Evolutionary conservation across 2,113 vertebrate genomes (phyloP).

Genomic region (Stegastes partitus): DNA sequence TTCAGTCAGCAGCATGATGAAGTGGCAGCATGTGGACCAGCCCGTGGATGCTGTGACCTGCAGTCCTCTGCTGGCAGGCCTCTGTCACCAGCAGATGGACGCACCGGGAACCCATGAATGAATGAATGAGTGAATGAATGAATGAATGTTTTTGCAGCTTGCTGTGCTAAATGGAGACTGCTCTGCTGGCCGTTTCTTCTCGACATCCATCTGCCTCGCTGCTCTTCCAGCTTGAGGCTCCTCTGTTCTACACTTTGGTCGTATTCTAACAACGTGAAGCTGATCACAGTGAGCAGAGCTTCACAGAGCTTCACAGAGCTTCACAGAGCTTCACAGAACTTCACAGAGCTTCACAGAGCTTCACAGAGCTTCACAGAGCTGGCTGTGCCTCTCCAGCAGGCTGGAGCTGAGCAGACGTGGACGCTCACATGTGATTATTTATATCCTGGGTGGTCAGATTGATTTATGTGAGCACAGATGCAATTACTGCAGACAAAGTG

Average conservation of each 20-base stretch:
- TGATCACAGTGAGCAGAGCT: neutral
- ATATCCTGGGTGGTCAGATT: neutral
- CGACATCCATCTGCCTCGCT: too few relatives aligned
- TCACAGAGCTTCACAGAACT: too few relatives aligned
- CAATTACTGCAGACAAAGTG: conserved; percentile 13
- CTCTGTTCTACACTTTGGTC: too few relatives aligned
- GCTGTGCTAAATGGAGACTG: too few relatives aligned
- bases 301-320: too few relatives aligned
- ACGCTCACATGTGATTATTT: neutral
- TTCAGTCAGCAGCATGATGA: neutral
- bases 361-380: too few relatives aligned
- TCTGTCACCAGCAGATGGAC: conserved; percentile 48
- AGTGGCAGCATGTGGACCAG: conserved; percentile 37
- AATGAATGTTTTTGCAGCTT: too few relatives aligned
- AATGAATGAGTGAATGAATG: neutral
- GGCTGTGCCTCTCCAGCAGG: neutral
- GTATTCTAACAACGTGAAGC: too few relatives aligned
- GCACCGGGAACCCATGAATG: conserved; percentile 1
- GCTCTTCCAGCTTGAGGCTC: too few relatives aligned
- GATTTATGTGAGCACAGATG: neutral
- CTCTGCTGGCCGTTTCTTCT: too few relatives aligned
- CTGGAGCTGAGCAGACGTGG: too few relatives aligned
- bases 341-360: too few relatives aligned
- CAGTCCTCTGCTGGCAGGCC: conserved; percentile 57
- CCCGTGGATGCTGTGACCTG: conserved; percentile 38